These are phyloP conservation scores for Dipodomys spectabilis DNA, from an alignment of 2,113 vertebrate species.

Conservation along the genomic window DNA sequence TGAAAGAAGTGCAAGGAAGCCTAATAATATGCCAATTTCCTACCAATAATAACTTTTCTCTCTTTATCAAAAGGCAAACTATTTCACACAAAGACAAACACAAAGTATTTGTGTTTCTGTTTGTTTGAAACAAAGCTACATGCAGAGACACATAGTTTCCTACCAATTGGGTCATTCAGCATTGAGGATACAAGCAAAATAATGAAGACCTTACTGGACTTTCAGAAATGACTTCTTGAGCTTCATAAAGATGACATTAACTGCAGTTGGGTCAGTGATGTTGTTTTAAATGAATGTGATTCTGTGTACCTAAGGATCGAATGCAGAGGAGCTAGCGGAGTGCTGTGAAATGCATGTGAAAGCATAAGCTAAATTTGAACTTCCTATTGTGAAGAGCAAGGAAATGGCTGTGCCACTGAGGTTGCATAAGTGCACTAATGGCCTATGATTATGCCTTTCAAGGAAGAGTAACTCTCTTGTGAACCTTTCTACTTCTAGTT, in stretches of 20 bases:
- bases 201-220: background rate
- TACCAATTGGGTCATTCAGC: background rate
- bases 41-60: background rate
- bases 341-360: background rate
- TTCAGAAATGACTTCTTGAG: background rate
- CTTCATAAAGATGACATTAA: background rate
- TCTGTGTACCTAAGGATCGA: background rate
- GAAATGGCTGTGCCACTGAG: background rate
- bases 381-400: background rate
- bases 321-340: background rate
- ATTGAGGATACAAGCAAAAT: too few relatives aligned
- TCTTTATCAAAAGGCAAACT: background rate
- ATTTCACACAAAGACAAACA: background rate
- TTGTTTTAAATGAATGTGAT: slow-evolving; percentile 35
- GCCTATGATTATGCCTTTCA: background rate
- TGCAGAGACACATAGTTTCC: background rate
- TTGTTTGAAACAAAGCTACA: background rate
- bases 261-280: background rate
- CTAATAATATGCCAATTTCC: background rate
- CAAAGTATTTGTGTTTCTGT: background rate
- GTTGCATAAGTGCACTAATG: slow-evolving; percentile 10
- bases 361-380: background rate
- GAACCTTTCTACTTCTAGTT: slow-evolving; percentile 36
- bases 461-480: background rate
- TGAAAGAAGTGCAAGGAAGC: background rate